A percentile compares a stretch with the other conserved stretches of the same genome.
These are phyloP conservation scores for Stichopus horrens DNA, from an alignment of 53 echinoderm and acorn worm species.

Conservation along the genomic window DNA sequence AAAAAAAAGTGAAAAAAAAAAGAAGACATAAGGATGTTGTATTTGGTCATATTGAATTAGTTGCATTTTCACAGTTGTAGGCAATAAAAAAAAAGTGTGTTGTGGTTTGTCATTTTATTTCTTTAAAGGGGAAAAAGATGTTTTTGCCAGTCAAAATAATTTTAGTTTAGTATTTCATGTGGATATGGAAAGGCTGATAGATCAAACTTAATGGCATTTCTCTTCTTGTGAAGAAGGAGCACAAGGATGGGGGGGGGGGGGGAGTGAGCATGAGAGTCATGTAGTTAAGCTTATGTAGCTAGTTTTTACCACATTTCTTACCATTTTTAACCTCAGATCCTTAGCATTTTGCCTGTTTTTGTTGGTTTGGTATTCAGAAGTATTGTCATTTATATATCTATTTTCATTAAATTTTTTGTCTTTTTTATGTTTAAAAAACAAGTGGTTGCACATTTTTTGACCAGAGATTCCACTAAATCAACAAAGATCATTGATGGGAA, in stretches of 20 bases:
- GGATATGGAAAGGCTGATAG: slow-evolving; percentile 37
- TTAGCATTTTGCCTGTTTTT: slow-evolving; percentile 2
- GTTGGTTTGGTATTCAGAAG: slow-evolving; percentile 42
- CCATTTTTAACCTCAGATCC: slow-evolving; percentile 40
- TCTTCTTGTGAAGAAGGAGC: slow-evolving; percentile 1
- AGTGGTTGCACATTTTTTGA: slow-evolving; percentile 24
- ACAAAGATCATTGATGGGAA: too few species aligned
- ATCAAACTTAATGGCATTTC: slow-evolving; percentile 26
- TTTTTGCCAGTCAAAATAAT: not conserved
- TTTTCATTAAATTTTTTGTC: slow-evolving; percentile 24
- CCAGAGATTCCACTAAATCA: not conserved
- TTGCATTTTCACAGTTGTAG: slow-evolving; percentile 42
- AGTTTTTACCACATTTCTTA: slow-evolving; percentile 39
- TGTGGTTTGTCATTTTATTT: slow-evolving; percentile 37
- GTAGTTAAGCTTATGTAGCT: slow-evolving; percentile 8
- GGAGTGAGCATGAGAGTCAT: not conserved
- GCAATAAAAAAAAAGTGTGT: slow-evolving; percentile 35
- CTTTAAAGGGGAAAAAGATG: not conserved
- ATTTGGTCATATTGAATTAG: slow-evolving; percentile 23
- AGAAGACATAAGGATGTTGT: not conserved
- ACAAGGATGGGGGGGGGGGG: not conserved
- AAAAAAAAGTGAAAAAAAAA: too few species aligned
- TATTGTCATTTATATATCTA: slow-evolving; percentile 39
- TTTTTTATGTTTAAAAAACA: slow-evolving; percentile 13
- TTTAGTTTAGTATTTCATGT: slow-evolving; percentile 39